phyloP scores from a whole-genome alignment of 92 coral and sea anemone genomes.

The Zoanthus solanderi region DNA sequence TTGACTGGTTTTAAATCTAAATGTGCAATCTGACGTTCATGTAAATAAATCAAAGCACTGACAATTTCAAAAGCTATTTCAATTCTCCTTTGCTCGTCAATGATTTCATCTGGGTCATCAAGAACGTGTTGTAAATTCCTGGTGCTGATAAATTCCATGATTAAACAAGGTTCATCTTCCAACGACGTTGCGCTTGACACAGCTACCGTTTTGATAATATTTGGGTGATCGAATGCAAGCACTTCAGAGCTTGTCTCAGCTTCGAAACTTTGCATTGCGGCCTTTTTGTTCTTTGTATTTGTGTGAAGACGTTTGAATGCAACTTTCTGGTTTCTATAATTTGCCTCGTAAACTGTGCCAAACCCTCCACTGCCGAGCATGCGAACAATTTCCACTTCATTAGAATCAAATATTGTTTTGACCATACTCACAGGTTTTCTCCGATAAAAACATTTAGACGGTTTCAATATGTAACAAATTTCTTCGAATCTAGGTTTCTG shows the following conservation, averaged over 20 bases:
- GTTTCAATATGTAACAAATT: not conserved
- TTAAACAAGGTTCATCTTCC: slow-evolving; percentile 91
- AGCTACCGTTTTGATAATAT: slow-evolving; percentile 84
- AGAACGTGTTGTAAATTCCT: slow-evolving; percentile 86
- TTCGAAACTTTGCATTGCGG: slow-evolving; percentile 95
- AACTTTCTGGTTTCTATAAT: slow-evolving; percentile 72
- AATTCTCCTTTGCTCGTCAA: slow-evolving; percentile 77
- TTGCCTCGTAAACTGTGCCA: slow-evolving; percentile 91
- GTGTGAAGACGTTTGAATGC: slow-evolving; percentile 94
- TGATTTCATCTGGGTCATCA: slow-evolving; percentile 81
- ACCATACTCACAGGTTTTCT: slow-evolving; percentile 28
- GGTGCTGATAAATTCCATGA: slow-evolving; percentile 92
- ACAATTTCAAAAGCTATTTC: slow-evolving; percentile 77
- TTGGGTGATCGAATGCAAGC: slow-evolving; percentile 81
- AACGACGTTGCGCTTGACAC: slow-evolving; percentile 65
- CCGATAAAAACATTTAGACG: slow-evolving; percentile 39
- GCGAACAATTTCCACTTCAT: slow-evolving; percentile 69
- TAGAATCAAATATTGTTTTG: slow-evolving; percentile 67
- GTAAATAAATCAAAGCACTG: slow-evolving; percentile 83
- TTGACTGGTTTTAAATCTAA: slow-evolving; percentile 95
- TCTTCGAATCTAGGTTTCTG: slow-evolving; percentile 4
- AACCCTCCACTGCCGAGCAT: slow-evolving; percentile 95
- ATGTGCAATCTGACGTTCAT: slow-evolving; percentile 82
- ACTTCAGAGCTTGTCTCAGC: slow-evolving; percentile 91
- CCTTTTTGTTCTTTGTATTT: slow-evolving; percentile 94